These are phyloP conservation scores for Lepilemur septentrionalis DNA, from an alignment of 2,797 vertebrate species.

Conservation along the genomic window DNA sequence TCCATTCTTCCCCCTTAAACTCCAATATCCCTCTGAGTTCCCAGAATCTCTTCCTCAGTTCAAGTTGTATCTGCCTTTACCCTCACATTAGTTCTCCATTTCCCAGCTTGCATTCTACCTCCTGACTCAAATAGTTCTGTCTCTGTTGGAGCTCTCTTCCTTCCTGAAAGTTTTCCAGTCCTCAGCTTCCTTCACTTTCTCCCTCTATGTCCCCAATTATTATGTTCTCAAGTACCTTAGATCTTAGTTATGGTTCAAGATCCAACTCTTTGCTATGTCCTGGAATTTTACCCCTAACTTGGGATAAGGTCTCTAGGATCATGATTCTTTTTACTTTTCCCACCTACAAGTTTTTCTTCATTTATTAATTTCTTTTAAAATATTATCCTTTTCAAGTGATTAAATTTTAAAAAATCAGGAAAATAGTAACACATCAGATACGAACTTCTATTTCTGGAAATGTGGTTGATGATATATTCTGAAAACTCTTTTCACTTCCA, in stretches of 20 bases:
- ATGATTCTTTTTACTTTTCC: background rate
- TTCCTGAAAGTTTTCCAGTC: background rate
- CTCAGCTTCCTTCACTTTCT: background rate
- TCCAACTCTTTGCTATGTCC: background rate
- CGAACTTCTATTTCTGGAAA: background rate
- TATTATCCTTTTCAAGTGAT: background rate
- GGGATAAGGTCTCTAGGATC: background rate
- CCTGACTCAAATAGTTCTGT: background rate
- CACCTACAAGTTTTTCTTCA: background rate
- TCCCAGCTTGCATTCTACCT: background rate
- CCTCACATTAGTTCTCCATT: background rate
- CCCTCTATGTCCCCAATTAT: background rate
- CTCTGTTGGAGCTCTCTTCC: background rate
- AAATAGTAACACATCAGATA: background rate
- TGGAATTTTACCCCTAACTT: background rate
- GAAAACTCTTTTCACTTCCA: background rate
- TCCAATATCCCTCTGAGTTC: background rate
- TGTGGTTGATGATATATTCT: background rate
- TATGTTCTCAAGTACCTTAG: background rate
- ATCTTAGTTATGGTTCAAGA: background rate
- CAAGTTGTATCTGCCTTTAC: background rate
- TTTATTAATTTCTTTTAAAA: background rate
- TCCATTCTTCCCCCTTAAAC: background rate
- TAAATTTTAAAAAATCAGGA: background rate
- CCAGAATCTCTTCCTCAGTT: background rate